Conservation (phyloP, 2,888 invertebrate species). For the Tetranychus piercei region DNA sequence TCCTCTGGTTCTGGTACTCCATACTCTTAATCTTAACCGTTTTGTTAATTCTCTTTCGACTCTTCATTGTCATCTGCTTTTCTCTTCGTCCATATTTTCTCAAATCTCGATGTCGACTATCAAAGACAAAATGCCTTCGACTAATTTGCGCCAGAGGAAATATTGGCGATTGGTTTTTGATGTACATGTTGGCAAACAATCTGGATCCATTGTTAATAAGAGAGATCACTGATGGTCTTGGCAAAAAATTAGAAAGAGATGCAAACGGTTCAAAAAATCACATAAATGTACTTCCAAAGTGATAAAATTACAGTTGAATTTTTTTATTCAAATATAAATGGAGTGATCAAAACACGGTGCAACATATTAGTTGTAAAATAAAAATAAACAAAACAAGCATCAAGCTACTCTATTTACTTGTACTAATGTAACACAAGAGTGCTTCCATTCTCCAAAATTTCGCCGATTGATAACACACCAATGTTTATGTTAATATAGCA, state of each 20-base stretch:
- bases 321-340: background rate
- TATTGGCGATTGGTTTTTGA: constrained; percentile 26
- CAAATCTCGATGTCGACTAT: constrained; percentile 22
- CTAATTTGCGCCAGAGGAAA: constrained; percentile 21
- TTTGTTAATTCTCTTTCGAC: constrained; percentile 21
- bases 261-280: background rate
- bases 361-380: too few relatives aligned
- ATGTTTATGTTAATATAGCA: too few relatives aligned
- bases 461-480: too few relatives aligned
- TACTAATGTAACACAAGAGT: too few relatives aligned
- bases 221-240: constrained; percentile 38
- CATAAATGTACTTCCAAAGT: background rate
- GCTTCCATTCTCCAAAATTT: too few relatives aligned
- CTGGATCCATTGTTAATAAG: constrained; percentile 68
- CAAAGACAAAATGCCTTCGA: constrained; percentile 17
- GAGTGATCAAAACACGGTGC: too few relatives aligned
- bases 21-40: constrained; percentile 21
- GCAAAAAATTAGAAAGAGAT: background rate
- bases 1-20: constrained; percentile 27
- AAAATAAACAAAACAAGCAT: too few relatives aligned
- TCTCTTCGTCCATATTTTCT: constrained; percentile 19
- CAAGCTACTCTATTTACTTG: too few relatives aligned
- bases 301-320: background rate
- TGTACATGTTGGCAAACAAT: constrained; percentile 40
- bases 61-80: constrained; percentile 18